Conservation (phyloP, 2,888 invertebrate genomes). For the Perdita meconis region DNA sequence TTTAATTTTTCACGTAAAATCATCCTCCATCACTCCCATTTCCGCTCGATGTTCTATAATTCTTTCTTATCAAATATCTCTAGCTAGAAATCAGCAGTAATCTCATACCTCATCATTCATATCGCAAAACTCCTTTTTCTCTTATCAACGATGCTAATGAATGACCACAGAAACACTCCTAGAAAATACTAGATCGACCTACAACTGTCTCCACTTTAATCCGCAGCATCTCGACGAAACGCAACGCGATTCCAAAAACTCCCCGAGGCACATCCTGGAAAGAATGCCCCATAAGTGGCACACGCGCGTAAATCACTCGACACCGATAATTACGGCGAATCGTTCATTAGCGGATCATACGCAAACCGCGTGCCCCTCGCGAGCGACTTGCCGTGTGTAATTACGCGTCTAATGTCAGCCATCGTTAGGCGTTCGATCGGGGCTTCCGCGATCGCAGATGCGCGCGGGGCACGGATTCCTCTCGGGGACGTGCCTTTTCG, state of each 20-base stretch:
- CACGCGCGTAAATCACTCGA: conserved; percentile 46
- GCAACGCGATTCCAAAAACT: neutral
- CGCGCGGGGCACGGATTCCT: conserved; percentile 1
- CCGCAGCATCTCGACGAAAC: neutral
- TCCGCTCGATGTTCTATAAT: no score
- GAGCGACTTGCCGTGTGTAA: conserved; percentile 14
- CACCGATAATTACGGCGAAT: conserved; percentile 40
- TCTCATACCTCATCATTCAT: no score
- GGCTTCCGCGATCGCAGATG: conserved; percentile 25
- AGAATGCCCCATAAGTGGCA: conserved; percentile 9
- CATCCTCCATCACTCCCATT: no score
- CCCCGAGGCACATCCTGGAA: neutral
- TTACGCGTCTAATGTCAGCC: conserved; percentile 41
- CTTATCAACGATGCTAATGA: no score
- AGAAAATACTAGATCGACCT: no score
- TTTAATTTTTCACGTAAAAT: no score
- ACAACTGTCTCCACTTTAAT: no score
- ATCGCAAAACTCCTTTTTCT: no score
- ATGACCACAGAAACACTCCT: no score
- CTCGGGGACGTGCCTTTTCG: conserved; percentile 44
- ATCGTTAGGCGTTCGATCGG: conserved; percentile 33
- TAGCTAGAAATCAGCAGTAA: no score
- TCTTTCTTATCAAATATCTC: no score
- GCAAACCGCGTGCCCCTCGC: conserved; percentile 2
- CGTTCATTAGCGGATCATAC: conserved; percentile 50